A percentile compares a stretch with the other conserved stretches of the same genome.
phyloP scores from a whole-genome alignment of 2,797 vertebrate genomes.

The Helicolenus hilgendorfi region DNA sequence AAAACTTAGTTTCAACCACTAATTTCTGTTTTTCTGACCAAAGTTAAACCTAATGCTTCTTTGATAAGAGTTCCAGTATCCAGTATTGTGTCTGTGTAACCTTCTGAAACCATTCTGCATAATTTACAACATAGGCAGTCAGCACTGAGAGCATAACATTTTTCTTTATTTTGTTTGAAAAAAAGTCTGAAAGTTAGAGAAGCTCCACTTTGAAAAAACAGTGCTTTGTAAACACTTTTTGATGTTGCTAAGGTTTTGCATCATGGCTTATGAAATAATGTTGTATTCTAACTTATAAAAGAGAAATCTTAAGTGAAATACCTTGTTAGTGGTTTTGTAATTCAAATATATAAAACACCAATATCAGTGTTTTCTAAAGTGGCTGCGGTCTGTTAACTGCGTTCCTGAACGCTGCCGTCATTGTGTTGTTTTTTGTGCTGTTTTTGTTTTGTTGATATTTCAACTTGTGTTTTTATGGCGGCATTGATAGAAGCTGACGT shows the following conservation, averaged over 20 bases:
- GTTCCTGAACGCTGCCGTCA: constrained; percentile 22
- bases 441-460: constrained; percentile 43
- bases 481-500: constrained; percentile 59
- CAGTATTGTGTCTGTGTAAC: not conserved
- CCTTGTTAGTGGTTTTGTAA: not conserved
- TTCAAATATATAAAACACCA: not conserved
- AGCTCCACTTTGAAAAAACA: not conserved
- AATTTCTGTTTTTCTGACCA: not conserved
- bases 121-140: not conserved
- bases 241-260: constrained; percentile 39
- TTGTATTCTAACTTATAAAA: not conserved
- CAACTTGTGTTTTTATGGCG: constrained; percentile 61
- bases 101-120: not conserved
- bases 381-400: not conserved
- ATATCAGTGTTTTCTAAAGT: not conserved
- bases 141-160: not conserved
- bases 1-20: not conserved
- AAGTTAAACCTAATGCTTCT: not conserved
- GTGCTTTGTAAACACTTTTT: not conserved
- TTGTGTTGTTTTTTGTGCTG: constrained; percentile 51
- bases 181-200: not conserved
- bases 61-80: not conserved
- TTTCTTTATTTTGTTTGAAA: not conserved
- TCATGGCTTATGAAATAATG: constrained; percentile 35
- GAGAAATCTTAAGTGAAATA: not conserved